Evolutionary conservation across 2,888 invertebrate species (phyloP), one percentile per base, ranked within the genome.

Genomic region (Agrochola circellaris): DNA sequence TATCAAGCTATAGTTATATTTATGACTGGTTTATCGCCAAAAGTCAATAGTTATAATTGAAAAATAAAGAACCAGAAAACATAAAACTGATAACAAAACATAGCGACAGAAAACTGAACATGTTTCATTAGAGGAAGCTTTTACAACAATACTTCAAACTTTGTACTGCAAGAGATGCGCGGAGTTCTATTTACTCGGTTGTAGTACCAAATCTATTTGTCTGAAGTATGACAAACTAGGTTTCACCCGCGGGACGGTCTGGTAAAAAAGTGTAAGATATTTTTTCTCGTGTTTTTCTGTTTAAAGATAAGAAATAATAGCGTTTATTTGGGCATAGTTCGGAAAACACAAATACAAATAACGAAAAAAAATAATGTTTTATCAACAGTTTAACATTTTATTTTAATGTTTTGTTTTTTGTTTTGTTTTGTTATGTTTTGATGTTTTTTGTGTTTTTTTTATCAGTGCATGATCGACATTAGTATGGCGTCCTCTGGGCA

Each of bases 71-170:
- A n/a, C 9, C 0, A 11, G 13, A 34, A 45, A 34, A 69, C 20
- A 56, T 51, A n/a, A 23, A n/a, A 30, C 17, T 38, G 15, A 78
- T 2, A 1, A 9, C 42, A 60, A 74, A 58, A 42, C 42, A 42
- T 20, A 9, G 2, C 56, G 23, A 54, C 56, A 65, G 42, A 34
- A 60, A 69, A 69, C 34, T 38, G 51, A 76, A 83, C 62, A 83
- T 86, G 48, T 79, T 83, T 83, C 62, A 83, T 83, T 86, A 72
- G 23, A 71, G 58, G 64, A 73, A 86, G 48, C 69, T 79, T 73
- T 79, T 62, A 76, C 51, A 74, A 66, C 61, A 79, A 75, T 70
- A 74, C 80, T 86, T 74, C 66, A 72, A 79, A 84, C 71, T 83
- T 84, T 26, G 68, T 70, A 26, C 62, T 78, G 56, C 45, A 68